Evolutionary conservation across 2,113 vertebrate species (phyloP).

Genomic region (Phaethornis superciliosus): DNA sequence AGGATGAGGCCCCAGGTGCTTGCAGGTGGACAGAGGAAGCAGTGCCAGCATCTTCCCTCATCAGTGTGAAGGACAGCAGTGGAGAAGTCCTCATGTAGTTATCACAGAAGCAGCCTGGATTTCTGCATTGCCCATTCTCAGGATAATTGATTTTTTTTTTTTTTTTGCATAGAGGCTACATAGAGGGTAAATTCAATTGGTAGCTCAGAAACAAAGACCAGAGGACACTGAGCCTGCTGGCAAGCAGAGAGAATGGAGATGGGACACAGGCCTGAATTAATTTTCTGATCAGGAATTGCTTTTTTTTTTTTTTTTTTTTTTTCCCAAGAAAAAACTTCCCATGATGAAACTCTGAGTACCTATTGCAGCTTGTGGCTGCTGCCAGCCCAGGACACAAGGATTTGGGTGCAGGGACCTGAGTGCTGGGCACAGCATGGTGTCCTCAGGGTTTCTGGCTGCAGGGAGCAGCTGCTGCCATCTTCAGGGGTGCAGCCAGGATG

Average conservation of each 20-base stretch:
- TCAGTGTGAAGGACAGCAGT: rapidly evolving
- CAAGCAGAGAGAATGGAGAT: not conserved
- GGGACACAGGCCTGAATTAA: not conserved
- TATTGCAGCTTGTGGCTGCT: not conserved
- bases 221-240: not conserved
- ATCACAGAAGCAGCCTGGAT: not conserved
- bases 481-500: not conserved
- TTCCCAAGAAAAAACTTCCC: not conserved
- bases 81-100: rapidly evolving
- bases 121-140: not conserved
- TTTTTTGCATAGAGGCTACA: not conserved
- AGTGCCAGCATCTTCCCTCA: not conserved
- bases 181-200: not conserved
- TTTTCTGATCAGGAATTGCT: not conserved
- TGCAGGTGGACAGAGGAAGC: not conserved
- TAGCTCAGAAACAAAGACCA: not conserved
- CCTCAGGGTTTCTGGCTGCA: not conserved
- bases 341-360: not conserved
- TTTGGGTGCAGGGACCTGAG: not conserved
- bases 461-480: rapidly evolving
- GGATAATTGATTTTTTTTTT: rapidly evolving
- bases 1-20: not conserved
- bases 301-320: not conserved
- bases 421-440: not conserved
- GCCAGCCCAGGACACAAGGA: rapidly evolving